These are phyloP conservation scores for Percopsis omiscomaycus DNA, from an alignment of 2,797 vertebrate genomes.

Conservation along the genomic window DNA sequence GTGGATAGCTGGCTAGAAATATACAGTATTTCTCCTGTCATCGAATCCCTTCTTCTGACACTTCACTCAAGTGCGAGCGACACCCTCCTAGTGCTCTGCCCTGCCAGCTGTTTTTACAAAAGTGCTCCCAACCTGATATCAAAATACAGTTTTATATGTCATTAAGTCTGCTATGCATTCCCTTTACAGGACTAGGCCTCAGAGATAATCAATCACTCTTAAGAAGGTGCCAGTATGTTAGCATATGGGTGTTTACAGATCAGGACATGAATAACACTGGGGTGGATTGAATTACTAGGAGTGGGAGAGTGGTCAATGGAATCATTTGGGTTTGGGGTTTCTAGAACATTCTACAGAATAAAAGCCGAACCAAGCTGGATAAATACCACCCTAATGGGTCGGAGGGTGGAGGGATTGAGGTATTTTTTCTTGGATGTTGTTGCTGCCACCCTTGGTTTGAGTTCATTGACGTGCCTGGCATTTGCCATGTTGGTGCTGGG, in stretches of 20 bases:
- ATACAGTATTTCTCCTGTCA: slow-evolving; percentile 62
- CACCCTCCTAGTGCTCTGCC: slow-evolving; percentile 29
- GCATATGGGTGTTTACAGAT: slow-evolving; percentile 46
- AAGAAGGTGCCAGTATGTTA: slow-evolving; percentile 73
- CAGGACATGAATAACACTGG: slow-evolving; percentile 61
- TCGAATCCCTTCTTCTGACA: slow-evolving; percentile 60
- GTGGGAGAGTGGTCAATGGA: slow-evolving; percentile 56
- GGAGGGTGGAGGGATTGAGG: slow-evolving; percentile 38
- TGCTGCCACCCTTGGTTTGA: slow-evolving; percentile 56
- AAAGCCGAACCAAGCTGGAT: slow-evolving; percentile 66
- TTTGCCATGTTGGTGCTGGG: slow-evolving; percentile 18
- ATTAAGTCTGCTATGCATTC: slow-evolving; percentile 58
- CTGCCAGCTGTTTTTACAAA: slow-evolving; percentile 70
- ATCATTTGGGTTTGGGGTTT: slow-evolving; percentile 66
- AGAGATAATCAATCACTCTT: slow-evolving; percentile 72
- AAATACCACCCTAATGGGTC: slow-evolving; percentile 69
- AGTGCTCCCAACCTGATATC: slow-evolving; percentile 62
- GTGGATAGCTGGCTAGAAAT: slow-evolving; percentile 25
- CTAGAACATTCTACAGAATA: slow-evolving; percentile 56
- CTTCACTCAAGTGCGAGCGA: slow-evolving; percentile 43
- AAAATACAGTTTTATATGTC: slow-evolving; percentile 71
- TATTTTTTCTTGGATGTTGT: slow-evolving; percentile 70
- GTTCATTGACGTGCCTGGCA: slow-evolving; percentile 52
- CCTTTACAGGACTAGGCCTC: slow-evolving; percentile 40
- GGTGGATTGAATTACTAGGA: slow-evolving; percentile 59